Conservation (phyloP, 2,797 vertebrate genomes). For the Pangasius sanitwongsei region DNA sequence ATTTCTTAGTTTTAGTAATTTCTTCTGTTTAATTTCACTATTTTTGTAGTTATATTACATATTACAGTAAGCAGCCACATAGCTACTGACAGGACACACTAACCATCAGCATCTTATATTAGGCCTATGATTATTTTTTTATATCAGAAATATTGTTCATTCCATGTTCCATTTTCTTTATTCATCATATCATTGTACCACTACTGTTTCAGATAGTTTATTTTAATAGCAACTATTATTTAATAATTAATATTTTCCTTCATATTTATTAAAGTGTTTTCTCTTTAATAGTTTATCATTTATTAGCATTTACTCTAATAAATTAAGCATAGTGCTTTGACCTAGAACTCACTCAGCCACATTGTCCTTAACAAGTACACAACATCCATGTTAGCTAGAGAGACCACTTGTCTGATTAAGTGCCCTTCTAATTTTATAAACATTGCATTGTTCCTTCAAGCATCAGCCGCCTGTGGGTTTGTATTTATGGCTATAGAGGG, state of each 20-base stretch:
- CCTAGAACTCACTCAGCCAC: background rate
- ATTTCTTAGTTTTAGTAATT: background rate
- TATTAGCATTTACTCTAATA: slow-evolving; percentile 7
- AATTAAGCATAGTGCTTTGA: slow-evolving; percentile 8
- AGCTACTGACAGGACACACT: background rate
- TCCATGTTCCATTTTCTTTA: background rate
- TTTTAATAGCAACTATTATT: background rate
- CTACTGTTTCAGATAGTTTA: background rate
- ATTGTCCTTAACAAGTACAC: slow-evolving; percentile 25
- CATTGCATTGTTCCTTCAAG: slow-evolving; percentile 37
- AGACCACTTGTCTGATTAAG: slow-evolving; percentile 47
- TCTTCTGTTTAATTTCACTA: background rate
- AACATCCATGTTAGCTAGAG: slow-evolving; percentile 29
- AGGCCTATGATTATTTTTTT: background rate
- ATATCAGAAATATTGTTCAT: background rate
- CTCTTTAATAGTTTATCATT: background rate
- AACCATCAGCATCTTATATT: background rate
- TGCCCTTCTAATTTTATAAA: slow-evolving; percentile 42
- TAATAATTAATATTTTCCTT: background rate
- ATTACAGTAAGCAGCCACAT: background rate
- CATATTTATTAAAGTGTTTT: slow-evolving; percentile 3
- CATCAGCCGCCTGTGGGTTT: slow-evolving; percentile 23
- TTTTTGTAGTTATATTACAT: background rate
- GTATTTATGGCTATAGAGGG: slow-evolving; percentile 35
- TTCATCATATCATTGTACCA: background rate